phyloP scores from a whole-genome alignment of 2,888 invertebrate genomes.

The Coronaproctus castanopsis region DNA sequence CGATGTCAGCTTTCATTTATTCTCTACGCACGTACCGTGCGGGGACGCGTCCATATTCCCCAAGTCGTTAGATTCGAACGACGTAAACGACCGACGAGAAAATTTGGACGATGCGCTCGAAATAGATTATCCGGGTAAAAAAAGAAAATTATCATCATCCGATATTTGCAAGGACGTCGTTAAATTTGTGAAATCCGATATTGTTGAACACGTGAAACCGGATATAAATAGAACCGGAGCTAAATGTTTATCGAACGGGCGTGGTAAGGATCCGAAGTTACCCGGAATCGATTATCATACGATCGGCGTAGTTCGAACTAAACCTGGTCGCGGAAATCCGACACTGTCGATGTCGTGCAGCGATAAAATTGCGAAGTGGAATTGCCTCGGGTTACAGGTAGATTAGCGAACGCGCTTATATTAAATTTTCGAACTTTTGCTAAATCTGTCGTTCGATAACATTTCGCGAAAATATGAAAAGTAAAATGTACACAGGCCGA shows the following conservation, averaged over 20 bases:
- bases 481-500: too few relatives aligned
- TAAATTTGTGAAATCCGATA: background rate
- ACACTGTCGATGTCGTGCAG: slow-evolving; percentile 83
- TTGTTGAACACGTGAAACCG: slow-evolving; percentile 18
- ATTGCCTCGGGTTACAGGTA: slow-evolving; percentile 53
- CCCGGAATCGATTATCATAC: slow-evolving; percentile 43
- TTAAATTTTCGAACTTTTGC: too few relatives aligned
- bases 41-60: slow-evolving; percentile 80
- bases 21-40: slow-evolving; percentile 72
- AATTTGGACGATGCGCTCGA: background rate
- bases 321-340: slow-evolving; percentile 55
- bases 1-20: slow-evolving; percentile 54
- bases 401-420: too few relatives aligned
- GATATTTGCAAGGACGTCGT: background rate
- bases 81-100: background rate
- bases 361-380: slow-evolving; percentile 83
- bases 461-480: too few relatives aligned
- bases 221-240: slow-evolving; percentile 67
- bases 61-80: slow-evolving; percentile 22
- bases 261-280: slow-evolving; percentile 36
- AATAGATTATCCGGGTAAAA: background rate
- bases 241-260: slow-evolving; percentile 43
- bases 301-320: slow-evolving; percentile 34
- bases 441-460: too few relatives aligned
- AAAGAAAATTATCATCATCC: background rate